Conservation (phyloP, 2,113 vertebrate genomes). For the Melozone crissalis region DNA sequence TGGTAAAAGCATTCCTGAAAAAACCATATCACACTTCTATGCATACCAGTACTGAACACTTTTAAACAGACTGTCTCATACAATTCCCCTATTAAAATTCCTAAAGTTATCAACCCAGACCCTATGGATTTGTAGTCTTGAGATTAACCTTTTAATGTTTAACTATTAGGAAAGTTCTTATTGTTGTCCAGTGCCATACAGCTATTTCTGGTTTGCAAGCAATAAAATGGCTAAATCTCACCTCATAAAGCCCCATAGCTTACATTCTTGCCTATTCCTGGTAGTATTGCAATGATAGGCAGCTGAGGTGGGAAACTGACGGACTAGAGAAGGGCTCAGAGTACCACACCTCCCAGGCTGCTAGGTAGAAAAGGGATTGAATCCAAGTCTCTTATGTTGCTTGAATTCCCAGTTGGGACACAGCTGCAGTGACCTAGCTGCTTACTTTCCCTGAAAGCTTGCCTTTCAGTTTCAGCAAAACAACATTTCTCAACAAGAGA, state of each 20-base stretch:
- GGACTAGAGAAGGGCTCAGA: neutral
- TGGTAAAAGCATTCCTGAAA: neutral
- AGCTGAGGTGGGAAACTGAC: neutral
- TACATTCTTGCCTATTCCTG: slow-evolving; percentile 26
- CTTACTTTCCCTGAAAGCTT: neutral
- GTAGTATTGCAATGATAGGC: neutral
- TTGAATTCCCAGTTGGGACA: neutral
- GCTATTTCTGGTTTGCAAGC: neutral
- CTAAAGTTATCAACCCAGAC: slow-evolving; percentile 7
- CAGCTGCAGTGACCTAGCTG: neutral
- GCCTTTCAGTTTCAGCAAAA: neutral
- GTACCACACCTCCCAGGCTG: neutral
- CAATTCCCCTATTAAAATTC: slow-evolving; percentile 44
- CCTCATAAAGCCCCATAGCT: slow-evolving; percentile 12
- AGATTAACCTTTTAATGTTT: slow-evolving; percentile 36
- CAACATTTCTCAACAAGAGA: neutral
- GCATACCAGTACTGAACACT: neutral
- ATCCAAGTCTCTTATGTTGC: neutral
- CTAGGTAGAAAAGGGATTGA: neutral
- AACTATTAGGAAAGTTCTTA: neutral
- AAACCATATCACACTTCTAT: neutral
- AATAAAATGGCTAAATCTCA: slow-evolving; percentile 44
- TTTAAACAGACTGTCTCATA: neutral
- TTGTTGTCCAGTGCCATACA: neutral
- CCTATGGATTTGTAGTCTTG: neutral